Conservation (phyloP, 2,113 vertebrate genomes). For the Sylvietta virens region DNA sequence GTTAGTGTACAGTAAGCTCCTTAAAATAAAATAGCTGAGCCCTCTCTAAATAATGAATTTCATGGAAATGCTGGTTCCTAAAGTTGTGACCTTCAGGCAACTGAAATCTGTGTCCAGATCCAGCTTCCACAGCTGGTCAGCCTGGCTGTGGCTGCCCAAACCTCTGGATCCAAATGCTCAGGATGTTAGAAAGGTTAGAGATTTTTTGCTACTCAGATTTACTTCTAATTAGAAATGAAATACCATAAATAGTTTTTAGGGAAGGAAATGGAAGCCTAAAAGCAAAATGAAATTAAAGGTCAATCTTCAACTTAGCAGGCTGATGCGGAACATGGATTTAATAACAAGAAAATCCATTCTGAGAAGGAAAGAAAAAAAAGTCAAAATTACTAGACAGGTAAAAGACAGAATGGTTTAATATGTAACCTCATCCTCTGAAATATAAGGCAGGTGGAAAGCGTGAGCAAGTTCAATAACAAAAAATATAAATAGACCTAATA, state of each 20-base stretch:
- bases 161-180: background rate
- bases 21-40: background rate
- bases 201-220: background rate
- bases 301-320: conserved; percentile 31
- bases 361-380: background rate
- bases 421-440: background rate
- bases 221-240: conserved; percentile 27
- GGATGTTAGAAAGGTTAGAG: conserved; percentile 1
- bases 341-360: conserved; percentile 38
- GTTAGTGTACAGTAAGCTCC: background rate
- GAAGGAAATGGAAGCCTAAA: conserved; percentile 49
- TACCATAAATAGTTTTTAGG: conserved; percentile 29
- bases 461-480: conserved; percentile 19
- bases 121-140: background rate
- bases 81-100: background rate
- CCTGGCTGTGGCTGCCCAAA: background rate
- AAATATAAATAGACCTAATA: conserved; percentile 22
- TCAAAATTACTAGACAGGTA: conserved; percentile 2
- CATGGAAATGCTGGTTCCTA: background rate
- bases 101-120: background rate
- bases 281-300: conserved; percentile 56
- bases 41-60: background rate
- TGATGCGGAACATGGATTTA: background rate
- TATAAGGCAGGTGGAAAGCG: background rate
- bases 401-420: conserved; percentile 40